Conservation (phyloP, 1,140 invertebrate genomes). For the Pantala flavescens region DNA sequence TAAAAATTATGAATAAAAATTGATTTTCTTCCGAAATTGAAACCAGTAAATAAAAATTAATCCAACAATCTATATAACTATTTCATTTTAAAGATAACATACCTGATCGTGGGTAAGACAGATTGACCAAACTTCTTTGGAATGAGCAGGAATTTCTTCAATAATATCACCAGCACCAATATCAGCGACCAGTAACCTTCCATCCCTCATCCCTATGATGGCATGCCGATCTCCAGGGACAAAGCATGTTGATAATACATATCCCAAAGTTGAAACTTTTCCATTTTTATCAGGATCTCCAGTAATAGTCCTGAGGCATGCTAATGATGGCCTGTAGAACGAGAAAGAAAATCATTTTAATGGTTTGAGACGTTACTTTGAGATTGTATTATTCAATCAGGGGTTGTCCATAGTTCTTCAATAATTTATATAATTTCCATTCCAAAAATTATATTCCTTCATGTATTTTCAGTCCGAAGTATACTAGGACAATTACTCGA, state of each 20-base stretch:
- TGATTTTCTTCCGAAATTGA: neutral
- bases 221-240: slow-evolving; percentile 86
- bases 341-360: slow-evolving; percentile 14
- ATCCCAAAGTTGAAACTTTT: slow-evolving; percentile 32
- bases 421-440: too few species aligned
- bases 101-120: slow-evolving; percentile 64
- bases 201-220: slow-evolving; percentile 78
- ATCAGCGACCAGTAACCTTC: slow-evolving; percentile 78
- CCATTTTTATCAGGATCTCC: slow-evolving; percentile 26
- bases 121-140: slow-evolving; percentile 65
- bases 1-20: too few species aligned
- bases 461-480: too few species aligned
- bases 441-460: too few species aligned
- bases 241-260: slow-evolving; percentile 66
- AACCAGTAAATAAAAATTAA: neutral
- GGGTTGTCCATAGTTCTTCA: too few species aligned
- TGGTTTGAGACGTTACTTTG: too few species aligned
- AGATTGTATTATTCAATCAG: too few species aligned
- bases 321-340: slow-evolving; percentile 51
- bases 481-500: too few species aligned
- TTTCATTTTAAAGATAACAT: slow-evolving; percentile 24
- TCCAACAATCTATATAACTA: neutral
- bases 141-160: slow-evolving; percentile 70
- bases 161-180: slow-evolving; percentile 66
- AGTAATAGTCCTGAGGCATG: slow-evolving; percentile 70